Percentiles rank a stretch among this genome's conserved stretches.
phyloP scores from a whole-genome alignment of 1,140 invertebrate genomes.

The Latrodectus geometricus region DNA sequence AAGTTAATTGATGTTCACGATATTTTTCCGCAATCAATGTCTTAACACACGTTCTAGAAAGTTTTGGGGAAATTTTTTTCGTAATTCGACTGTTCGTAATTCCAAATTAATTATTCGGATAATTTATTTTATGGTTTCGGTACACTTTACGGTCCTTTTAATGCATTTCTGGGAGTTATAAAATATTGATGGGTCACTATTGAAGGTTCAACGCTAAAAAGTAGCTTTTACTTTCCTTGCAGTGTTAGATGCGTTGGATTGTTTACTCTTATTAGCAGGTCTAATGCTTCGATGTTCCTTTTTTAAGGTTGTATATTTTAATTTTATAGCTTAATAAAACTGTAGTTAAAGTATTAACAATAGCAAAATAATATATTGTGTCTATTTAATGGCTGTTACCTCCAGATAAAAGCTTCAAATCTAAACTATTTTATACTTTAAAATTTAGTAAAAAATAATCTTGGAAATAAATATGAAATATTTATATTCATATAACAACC shows the following conservation, averaged over 20 bases:
- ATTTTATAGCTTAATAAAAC: too few relatives aligned
- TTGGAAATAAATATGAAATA: too few relatives aligned
- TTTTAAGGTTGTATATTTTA: too few relatives aligned
- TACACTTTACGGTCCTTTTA: conserved; percentile 49
- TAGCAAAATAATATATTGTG: too few relatives aligned
- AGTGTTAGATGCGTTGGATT: conserved; percentile 7
- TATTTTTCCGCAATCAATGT: conserved; percentile 32
- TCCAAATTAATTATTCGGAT: conserved; percentile 54
- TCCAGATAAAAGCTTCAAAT: too few relatives aligned
- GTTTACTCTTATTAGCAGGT: conserved; percentile 8
- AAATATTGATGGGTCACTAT: conserved; percentile 49
- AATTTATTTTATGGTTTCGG: conserved; percentile 56
- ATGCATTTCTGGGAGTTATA: conserved; percentile 44
- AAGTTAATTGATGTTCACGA: conserved; percentile 43
- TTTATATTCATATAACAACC: too few relatives aligned
- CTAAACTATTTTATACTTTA: too few relatives aligned
- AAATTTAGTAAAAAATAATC: too few relatives aligned
- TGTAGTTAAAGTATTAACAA: too few relatives aligned
- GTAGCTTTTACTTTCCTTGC: conserved; percentile 2
- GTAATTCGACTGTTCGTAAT: conserved; percentile 7
- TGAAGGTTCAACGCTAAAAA: conserved; percentile 23
- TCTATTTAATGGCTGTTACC: too few relatives aligned
- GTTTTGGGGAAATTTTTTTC: conserved; percentile 12
- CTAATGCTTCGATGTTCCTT: too few relatives aligned
- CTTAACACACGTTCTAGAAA: conserved; percentile 17